Evolutionary conservation across 2,888 invertebrate genomes (phyloP).

Genomic region (Ichneumoninae sp.): DNA sequence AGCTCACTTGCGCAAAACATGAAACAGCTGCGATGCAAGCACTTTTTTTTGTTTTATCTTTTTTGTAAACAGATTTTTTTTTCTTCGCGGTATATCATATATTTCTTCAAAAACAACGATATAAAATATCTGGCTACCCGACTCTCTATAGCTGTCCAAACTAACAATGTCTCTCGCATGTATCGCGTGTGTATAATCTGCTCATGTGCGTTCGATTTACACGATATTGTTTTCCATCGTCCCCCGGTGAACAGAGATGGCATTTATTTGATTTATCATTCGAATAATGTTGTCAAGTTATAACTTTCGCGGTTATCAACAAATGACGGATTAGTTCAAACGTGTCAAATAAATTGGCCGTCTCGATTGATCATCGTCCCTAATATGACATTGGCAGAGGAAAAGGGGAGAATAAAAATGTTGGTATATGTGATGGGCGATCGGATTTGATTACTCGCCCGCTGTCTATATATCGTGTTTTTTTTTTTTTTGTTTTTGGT

Average conservation of each 20-base stretch:
- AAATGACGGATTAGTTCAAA: slow-evolving; percentile 6
- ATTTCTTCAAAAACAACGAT: slow-evolving; percentile 65
- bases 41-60: slow-evolving; percentile 13
- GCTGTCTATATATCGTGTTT: slow-evolving; percentile 21
- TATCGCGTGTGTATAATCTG: slow-evolving; percentile 29
- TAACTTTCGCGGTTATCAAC: neutral
- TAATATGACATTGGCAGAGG: slow-evolving; percentile 27
- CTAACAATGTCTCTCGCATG: slow-evolving; percentile 50
- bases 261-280: slow-evolving; percentile 5
- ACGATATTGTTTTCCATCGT: slow-evolving; percentile 2
- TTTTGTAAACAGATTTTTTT: slow-evolving; percentile 39
- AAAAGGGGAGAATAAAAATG: slow-evolving; percentile 24
- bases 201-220: slow-evolving; percentile 16
- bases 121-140: slow-evolving; percentile 64
- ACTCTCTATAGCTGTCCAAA: slow-evolving; percentile 53
- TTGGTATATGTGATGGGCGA: slow-evolving; percentile 38
- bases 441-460: slow-evolving; percentile 61
- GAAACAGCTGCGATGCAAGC: slow-evolving; percentile 56
- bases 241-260: neutral
- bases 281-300: slow-evolving; percentile 3
- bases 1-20: slow-evolving; percentile 31
- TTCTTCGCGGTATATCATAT: slow-evolving; percentile 52
- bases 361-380: neutral
- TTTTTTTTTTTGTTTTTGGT: slow-evolving; percentile 44
- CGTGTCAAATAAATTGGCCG: neutral